A percentile compares a stretch with the other conserved stretches of the same genome.
phyloP scores from a whole-genome alignment of 2,888 invertebrate genomes.

The Electrophaes corylata region DNA sequence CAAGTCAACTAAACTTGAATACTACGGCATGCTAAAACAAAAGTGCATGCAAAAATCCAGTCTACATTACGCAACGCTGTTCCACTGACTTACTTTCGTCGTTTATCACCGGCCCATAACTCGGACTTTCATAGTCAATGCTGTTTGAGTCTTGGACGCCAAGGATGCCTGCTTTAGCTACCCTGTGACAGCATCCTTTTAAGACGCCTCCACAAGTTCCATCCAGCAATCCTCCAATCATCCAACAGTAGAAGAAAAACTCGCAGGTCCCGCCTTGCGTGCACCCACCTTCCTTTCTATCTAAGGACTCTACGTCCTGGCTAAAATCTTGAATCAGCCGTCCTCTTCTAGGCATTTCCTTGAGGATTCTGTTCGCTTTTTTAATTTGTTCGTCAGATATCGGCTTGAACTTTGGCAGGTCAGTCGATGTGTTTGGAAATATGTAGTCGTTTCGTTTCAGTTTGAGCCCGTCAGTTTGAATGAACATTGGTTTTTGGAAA shows the following conservation, averaged over 20 bases:
- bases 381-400: slow-evolving; percentile 75
- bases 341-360: slow-evolving; percentile 59
- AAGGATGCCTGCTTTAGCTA: slow-evolving; percentile 86
- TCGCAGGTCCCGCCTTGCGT: slow-evolving; percentile 92
- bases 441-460: slow-evolving; percentile 58
- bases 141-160: slow-evolving; percentile 87
- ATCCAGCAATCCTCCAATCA: slow-evolving; percentile 93
- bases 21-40: slow-evolving; percentile 21
- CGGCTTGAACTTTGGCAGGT: slow-evolving; percentile 72
- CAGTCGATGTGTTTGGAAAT: slow-evolving; percentile 61
- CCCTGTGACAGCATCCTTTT: slow-evolving; percentile 94
- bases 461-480: slow-evolving; percentile 61
- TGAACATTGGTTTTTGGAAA: slow-evolving; percentile 73
- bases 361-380: slow-evolving; percentile 69
- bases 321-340: slow-evolving; percentile 48
- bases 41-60: slow-evolving; percentile 10
- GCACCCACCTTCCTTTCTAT: slow-evolving; percentile 82
- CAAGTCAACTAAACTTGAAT: not conserved
- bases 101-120: slow-evolving; percentile 90
- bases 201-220: slow-evolving; percentile 92
- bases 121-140: slow-evolving; percentile 86
- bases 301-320: slow-evolving; percentile 30
- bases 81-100: slow-evolving; percentile 88
- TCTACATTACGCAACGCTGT: slow-evolving; percentile 52
- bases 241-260: slow-evolving; percentile 96